Percentiles rank a stretch among this genome's conserved stretches.
Evolutionary conservation across 2,888 invertebrate species (phyloP).

Genomic region (Steinernema hermaphroditum): DNA sequence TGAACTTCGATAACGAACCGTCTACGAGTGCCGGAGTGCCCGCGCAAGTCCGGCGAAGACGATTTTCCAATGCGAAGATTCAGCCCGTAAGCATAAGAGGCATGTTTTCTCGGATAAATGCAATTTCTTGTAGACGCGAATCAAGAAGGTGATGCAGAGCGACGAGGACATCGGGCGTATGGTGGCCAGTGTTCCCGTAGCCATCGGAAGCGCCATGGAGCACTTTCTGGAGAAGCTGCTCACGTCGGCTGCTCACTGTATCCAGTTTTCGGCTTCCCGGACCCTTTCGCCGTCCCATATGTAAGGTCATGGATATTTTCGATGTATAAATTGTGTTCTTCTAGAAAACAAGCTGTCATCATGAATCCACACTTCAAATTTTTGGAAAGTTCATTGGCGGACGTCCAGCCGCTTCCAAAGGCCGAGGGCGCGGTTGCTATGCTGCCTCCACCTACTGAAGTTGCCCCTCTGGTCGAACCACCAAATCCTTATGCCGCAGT

Average conservation of each 20-base stretch:
- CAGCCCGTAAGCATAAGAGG: conserved; percentile 54
- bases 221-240: conserved; percentile 65
- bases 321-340: conserved; percentile 36
- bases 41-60: conserved; percentile 57
- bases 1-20: conserved; percentile 25
- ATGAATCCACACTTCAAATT: conserved; percentile 58
- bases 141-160: conserved; percentile 99
- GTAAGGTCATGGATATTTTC: conserved; percentile 39
- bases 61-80: conserved; percentile 63
- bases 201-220: conserved; percentile 73
- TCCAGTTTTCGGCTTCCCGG: conserved; percentile 44
- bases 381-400: conserved; percentile 54
- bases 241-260: conserved; percentile 43
- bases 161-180: conserved; percentile 99
- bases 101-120: conserved; percentile 5
- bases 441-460: conserved; percentile 21
- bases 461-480: not conserved
- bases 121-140: conserved; percentile 72
- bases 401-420: conserved; percentile 41
- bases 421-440: conserved; percentile 32
- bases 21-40: conserved; percentile 36
- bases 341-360: conserved; percentile 56
- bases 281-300: conserved; percentile 63
- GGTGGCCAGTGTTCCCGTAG: conserved; percentile 96
- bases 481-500: not conserved